A percentile compares a stretch with the other conserved stretches of the same genome.
Conservation (phyloP, 2,113 vertebrate genomes). For the Pleuronectes platessa region DNA sequence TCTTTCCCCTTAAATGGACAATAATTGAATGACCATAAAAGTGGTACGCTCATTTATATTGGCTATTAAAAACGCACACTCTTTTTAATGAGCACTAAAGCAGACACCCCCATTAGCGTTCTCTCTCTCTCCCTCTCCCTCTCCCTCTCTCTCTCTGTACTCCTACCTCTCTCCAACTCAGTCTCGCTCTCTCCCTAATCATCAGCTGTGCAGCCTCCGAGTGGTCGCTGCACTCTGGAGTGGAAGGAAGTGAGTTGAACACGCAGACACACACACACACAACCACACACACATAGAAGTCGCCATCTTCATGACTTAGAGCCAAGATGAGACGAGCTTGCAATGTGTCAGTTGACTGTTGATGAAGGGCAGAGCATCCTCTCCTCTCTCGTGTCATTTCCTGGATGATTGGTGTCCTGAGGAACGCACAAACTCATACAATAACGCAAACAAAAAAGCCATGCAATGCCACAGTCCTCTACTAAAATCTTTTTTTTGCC, state of each 20-base stretch:
- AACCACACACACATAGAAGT: conserved; percentile 7
- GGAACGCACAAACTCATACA: conserved; percentile 50
- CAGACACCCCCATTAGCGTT: conserved; percentile 63
- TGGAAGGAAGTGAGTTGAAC: conserved; percentile 52
- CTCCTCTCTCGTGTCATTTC: conserved; percentile 25
- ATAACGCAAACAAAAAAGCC: conserved; percentile 40
- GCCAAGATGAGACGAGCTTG: conserved; percentile 33
- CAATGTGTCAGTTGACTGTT: conserved; percentile 33
- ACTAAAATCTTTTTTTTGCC: conserved; percentile 17
- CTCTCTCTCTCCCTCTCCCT: conserved; percentile 36
- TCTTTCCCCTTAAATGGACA: conserved; percentile 72
- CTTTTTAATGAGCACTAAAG: conserved; percentile 77
- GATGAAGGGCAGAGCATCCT: conserved; percentile 28
- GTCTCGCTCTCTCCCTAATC: conserved; percentile 52
- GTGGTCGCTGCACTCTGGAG: conserved; percentile 50
- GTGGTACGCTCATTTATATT: conserved; percentile 72
- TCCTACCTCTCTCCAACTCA: conserved; percentile 17
- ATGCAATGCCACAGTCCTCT: conserved; percentile 47
- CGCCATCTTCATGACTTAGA: conserved; percentile 32
- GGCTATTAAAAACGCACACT: conserved; percentile 73
- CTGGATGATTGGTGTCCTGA: conserved; percentile 59
- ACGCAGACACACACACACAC: conserved; percentile 18
- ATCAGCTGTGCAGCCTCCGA: conserved; percentile 47
- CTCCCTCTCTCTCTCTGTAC: conserved; percentile 27
- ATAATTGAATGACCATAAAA: conserved; percentile 77